Base-by-base conservation (phyloP, 2,888 invertebrate species). In the Eupeodes luniger region DNA sequence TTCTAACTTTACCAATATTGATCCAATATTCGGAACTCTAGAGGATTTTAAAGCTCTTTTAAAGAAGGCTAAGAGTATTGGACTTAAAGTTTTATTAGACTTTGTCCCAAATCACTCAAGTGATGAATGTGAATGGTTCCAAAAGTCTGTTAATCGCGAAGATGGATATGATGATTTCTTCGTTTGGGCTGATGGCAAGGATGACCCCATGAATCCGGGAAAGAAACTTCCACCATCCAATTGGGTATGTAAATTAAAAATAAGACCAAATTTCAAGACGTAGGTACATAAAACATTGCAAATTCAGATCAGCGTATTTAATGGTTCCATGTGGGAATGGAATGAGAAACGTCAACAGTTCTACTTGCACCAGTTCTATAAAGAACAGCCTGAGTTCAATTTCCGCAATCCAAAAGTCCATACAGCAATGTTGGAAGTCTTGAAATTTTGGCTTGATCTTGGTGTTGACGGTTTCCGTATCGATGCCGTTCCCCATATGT, bases 61-160 rank as follows among this genome's bases (percentile, higher is more conserved):
- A 2, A 92, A 91, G 53, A 94, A 94, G 91, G 94, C 96, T 2
- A 94, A 94, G 57, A 92, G 93, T 66, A 90, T 95, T 40, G 94
- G 95, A 1, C 14, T 93, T 0, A 95, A 95, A 93, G 94, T 96
- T 49, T 93, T 96, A 86, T 92, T 96, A 89, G 94, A 94, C 90
- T 94, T 96, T 89, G 96, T 96, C 11, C 96, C 96, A 12, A 96
- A 96, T 92, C 97, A 97, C 91, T 95, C 96, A 2, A 97, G 97
- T 84, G 95, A 97, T 90, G 94, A 97, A 91, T 97, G 98, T 91
- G 95, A 95, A 55, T 99, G 98, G 98, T 99, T 99, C 92, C 91
- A 94, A 80, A 95, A 96, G 91, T 98, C 98, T 4, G 92, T 96
- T 7, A 94, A 94, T 64, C 94, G 94, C 7, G 94, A 95, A 64